Evolutionary conservation across 2,113 vertebrate species (phyloP).

Genomic region (Eptatretus burgeri): DNA sequence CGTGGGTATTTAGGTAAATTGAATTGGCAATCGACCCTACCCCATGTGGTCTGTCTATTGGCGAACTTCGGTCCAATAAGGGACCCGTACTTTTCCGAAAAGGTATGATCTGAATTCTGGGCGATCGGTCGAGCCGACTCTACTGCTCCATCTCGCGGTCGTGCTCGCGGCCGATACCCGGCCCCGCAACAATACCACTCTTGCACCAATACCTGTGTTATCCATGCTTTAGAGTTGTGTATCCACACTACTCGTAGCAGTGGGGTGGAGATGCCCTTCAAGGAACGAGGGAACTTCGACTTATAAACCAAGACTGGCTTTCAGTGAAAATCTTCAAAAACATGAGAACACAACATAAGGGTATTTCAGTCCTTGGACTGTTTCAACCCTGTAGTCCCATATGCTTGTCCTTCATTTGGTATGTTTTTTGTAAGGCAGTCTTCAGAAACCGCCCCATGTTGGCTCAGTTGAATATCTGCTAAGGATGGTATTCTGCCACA

Average conservation of each 20-base stretch:
- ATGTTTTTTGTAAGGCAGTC: background rate
- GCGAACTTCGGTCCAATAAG: too few species aligned
- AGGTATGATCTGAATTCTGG: too few species aligned
- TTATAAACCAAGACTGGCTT: background rate
- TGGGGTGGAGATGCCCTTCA: background rate
- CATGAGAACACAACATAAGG: background rate
- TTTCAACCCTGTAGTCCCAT: background rate
- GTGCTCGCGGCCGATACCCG: too few species aligned
- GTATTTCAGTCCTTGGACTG: background rate
- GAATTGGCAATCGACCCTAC: too few species aligned
- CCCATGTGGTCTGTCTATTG: too few species aligned
- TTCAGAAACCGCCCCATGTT: background rate
- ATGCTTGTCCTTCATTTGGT: background rate
- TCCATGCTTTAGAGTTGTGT: background rate
- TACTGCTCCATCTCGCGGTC: too few species aligned
- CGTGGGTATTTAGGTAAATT: too few species aligned
- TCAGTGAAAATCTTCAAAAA: background rate
- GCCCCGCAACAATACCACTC: too few species aligned
- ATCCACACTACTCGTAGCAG: background rate
- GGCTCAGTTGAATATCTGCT: background rate
- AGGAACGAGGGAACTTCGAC: background rate
- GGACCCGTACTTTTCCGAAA: too few species aligned
- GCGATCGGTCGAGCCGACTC: too few species aligned
- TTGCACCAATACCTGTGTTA: background rate
- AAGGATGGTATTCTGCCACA: background rate